These are phyloP conservation scores for Mylabris phalerata DNA, from an alignment of 1,140 invertebrate genomes.

Conservation along the genomic window DNA sequence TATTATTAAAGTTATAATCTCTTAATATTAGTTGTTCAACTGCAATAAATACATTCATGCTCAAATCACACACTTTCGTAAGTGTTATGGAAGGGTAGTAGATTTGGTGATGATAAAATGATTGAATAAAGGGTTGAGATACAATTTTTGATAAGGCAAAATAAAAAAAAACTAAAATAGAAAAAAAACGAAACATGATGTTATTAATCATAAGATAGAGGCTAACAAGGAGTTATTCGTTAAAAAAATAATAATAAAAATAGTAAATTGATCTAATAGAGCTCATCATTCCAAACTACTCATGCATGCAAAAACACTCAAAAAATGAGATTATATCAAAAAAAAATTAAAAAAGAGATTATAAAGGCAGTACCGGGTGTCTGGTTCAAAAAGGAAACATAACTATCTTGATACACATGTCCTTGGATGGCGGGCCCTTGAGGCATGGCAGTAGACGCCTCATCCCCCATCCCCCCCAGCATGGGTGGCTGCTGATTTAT, in stretches of 20 bases:
- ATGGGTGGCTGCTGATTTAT: not conserved
- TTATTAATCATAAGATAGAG: not conserved
- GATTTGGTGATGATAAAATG: too few relatives aligned
- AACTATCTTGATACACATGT: slow-evolving; percentile 59
- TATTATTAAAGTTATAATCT: too few relatives aligned
- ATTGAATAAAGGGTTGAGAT: too few relatives aligned
- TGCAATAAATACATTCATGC: slow-evolving; percentile 12
- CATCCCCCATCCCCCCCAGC: slow-evolving; percentile 27
- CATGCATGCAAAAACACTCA: slow-evolving; percentile 26
- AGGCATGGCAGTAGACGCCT: slow-evolving; percentile 19
- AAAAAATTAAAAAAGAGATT: slow-evolving; percentile 29
- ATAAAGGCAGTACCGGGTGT: slow-evolving; percentile 46
- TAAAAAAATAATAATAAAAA: slow-evolving; percentile 1
- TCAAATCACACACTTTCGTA: slow-evolving; percentile 6
- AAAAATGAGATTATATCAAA: slow-evolving; percentile 13
- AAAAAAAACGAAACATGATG: too few relatives aligned
- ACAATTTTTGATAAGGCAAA: too few relatives aligned
- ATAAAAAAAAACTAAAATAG: too few relatives aligned
- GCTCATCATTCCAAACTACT: slow-evolving; percentile 22
- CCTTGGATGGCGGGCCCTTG: slow-evolving; percentile 39
- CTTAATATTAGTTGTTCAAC: too few relatives aligned
- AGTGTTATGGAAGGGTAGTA: too few relatives aligned
- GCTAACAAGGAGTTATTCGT: not conserved
- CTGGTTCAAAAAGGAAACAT: slow-evolving; percentile 60
- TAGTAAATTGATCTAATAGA: slow-evolving; percentile 14